Evolutionary conservation across 2,888 invertebrate genomes (phyloP).

Genomic region (Omphaloscelis lunosa): DNA sequence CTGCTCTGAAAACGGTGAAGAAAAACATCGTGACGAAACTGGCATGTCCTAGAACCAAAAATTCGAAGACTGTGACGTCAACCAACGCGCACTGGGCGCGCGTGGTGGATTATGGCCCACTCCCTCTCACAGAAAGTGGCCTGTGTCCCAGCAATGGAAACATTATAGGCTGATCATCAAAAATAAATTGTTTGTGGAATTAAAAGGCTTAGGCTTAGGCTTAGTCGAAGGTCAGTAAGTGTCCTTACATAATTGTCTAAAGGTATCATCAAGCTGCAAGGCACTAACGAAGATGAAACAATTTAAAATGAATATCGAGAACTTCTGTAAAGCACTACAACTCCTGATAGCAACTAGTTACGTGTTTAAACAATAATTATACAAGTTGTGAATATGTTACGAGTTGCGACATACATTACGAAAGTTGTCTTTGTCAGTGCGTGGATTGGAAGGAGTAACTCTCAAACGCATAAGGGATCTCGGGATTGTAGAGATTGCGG

Average conservation of each 20-base stretch:
- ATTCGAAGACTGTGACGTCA: too few relatives aligned
- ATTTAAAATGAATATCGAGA: slow-evolving; percentile 15
- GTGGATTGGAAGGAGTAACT: slow-evolving; percentile 78
- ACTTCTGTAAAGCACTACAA: slow-evolving; percentile 23
- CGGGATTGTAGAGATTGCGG: slow-evolving; percentile 79
- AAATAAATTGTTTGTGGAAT: background rate
- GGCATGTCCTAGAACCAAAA: too few relatives aligned
- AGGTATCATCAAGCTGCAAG: background rate
- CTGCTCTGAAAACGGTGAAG: too few relatives aligned
- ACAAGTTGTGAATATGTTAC: slow-evolving; percentile 59
- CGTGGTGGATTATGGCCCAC: too few relatives aligned
- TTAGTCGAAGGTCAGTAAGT: background rate
- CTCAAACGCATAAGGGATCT: slow-evolving; percentile 86
- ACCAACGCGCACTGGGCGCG: too few relatives aligned
- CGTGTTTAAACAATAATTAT: slow-evolving; percentile 58
- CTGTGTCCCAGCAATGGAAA: too few relatives aligned
- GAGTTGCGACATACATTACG: slow-evolving; percentile 69
- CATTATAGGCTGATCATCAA: background rate
- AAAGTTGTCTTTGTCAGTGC: slow-evolving; percentile 78
- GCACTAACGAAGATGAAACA: background rate
- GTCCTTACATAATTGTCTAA: background rate
- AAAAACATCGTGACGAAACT: too few relatives aligned
- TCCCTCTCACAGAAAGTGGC: too few relatives aligned
- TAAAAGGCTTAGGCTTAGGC: background rate
- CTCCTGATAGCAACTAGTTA: slow-evolving; percentile 50